These are phyloP conservation scores for Drosophila longiperda DNA, from an alignment of 2,888 invertebrate genomes.

Conservation along the genomic window DNA sequence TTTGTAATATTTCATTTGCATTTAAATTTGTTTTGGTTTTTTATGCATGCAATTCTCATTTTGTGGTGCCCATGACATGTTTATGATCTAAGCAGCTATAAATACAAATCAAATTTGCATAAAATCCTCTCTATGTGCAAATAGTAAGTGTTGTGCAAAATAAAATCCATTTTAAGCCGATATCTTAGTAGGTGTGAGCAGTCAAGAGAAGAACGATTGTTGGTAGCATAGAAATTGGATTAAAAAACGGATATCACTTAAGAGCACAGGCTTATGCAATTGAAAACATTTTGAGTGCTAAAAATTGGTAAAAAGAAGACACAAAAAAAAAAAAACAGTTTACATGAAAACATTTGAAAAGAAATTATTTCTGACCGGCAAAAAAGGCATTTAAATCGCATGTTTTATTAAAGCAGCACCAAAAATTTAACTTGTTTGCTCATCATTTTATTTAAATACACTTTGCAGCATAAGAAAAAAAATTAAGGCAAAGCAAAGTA, in stretches of 20 bases:
- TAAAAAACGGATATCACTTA: background rate
- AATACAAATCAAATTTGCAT: conserved; percentile 56
- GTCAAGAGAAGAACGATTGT: background rate
- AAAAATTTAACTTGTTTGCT: conserved; percentile 14
- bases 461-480: conserved; percentile 1
- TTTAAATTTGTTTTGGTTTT: conserved; percentile 61
- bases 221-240: background rate
- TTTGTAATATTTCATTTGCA: conserved; percentile 65
- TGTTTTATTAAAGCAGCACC: conserved; percentile 28
- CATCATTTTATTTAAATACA: conserved; percentile 21
- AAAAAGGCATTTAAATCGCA: conserved; percentile 30
- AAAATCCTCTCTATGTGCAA: conserved; percentile 53
- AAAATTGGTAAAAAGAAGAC: background rate
- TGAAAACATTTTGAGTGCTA: background rate
- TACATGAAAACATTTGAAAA: background rate
- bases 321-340: background rate
- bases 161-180: background rate
- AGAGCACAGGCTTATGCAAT: background rate
- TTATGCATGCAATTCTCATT: conserved; percentile 13
- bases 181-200: background rate
- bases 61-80: conserved; percentile 42
- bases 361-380: background rate
- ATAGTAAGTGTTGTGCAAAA: conserved; percentile 26
- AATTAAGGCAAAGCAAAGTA: background rate
- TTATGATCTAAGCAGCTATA: conserved; percentile 59